Conservation (phyloP, 1,140 invertebrate species). For the Heliothis subflexa region DNA sequence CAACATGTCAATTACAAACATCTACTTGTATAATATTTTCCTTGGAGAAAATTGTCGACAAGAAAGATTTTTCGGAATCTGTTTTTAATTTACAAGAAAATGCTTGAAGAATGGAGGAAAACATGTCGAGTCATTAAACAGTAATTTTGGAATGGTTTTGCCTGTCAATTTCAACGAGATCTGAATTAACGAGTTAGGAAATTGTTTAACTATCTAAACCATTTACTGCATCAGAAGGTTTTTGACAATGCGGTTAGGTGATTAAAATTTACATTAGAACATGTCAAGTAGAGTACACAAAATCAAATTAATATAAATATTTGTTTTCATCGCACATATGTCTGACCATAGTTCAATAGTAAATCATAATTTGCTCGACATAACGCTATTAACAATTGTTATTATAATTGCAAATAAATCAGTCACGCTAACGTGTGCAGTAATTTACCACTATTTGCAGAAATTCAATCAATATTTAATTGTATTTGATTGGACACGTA, state of each 20-base stretch:
- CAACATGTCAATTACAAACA: constrained; percentile 10
- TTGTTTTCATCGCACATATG: neutral
- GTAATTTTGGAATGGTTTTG: constrained; percentile 58
- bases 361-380: neutral
- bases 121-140: constrained; percentile 56
- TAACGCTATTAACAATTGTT: constrained; percentile 8
- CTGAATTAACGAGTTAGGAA: constrained; percentile 57
- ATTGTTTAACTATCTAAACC: constrained; percentile 39
- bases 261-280: neutral
- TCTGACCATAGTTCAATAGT: neutral
- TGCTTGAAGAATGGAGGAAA: constrained; percentile 38
- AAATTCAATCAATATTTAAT: constrained; percentile 6
- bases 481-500: neutral
- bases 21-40: neutral
- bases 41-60: neutral
- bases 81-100: constrained; percentile 52
- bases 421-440: neutral
- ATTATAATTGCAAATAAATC: constrained; percentile 6
- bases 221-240: neutral
- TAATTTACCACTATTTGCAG: neutral
- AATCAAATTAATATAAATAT: constrained; percentile 11
- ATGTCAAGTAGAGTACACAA: neutral
- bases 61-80: constrained; percentile 24
- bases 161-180: constrained; percentile 58
- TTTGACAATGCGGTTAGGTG: neutral